phyloP scores from a whole-genome alignment of 2,888 invertebrate genomes.

The Erebia epiphron region DNA sequence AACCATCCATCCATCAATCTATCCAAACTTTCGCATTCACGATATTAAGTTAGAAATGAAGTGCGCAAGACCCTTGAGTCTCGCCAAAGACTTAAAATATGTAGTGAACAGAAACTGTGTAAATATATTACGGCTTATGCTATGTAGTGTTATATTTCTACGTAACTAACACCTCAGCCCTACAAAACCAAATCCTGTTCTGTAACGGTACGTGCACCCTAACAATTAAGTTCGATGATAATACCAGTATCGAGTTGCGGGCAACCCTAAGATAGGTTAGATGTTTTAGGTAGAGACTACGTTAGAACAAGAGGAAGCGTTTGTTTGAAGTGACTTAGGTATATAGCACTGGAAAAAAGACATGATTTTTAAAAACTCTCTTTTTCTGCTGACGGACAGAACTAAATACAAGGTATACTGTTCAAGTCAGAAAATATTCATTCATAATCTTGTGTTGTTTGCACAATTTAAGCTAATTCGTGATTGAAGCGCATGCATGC shows the following conservation, averaged over 20 bases:
- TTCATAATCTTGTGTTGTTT: no score
- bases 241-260: constrained; percentile 68
- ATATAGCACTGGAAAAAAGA: no score
- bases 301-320: constrained; percentile 42
- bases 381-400: no score
- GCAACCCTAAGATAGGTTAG: constrained; percentile 59
- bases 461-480: no score
- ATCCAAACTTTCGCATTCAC: no score
- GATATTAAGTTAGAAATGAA: no score
- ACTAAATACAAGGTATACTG: no score
- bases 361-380: no score
- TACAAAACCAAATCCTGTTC: constrained; percentile 52
- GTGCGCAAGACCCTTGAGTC: no score
- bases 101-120: not conserved
- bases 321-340: constrained; percentile 18
- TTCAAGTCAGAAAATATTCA: no score
- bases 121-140: constrained; percentile 5
- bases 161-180: constrained; percentile 45
- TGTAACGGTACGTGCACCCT: constrained; percentile 53
- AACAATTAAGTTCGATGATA: constrained; percentile 71
- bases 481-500: no score
- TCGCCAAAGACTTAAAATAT: not conserved
- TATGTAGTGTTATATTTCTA: constrained; percentile 24
- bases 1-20: no score
- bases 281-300: constrained; percentile 37